Conservation (phyloP, 2,888 invertebrate genomes). For the Thera britannica region DNA sequence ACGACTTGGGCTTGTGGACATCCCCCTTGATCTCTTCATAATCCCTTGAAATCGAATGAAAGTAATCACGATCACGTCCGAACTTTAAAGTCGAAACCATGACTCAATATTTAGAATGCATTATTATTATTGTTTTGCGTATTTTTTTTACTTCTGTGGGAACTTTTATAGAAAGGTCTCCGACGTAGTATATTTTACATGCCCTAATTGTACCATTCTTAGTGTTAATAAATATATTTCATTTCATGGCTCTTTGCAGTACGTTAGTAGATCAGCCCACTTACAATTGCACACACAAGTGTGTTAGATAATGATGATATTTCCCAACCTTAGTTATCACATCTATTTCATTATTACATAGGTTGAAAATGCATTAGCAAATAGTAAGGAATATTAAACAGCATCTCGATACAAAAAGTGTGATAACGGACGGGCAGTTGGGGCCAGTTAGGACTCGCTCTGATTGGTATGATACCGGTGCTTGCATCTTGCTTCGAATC, state of each 20-base stretch:
- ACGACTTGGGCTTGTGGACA: neutral
- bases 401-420: slow-evolving; percentile 48
- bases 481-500: slow-evolving; percentile 36
- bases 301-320: slow-evolving; percentile 1
- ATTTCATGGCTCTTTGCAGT: neutral
- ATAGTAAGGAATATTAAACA: slow-evolving; percentile 18
- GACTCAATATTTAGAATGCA: neutral
- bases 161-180: too few species aligned
- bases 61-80: neutral
- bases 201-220: too few species aligned
- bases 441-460: slow-evolving; percentile 73
- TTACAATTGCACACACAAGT: neutral
- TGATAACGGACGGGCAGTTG: slow-evolving; percentile 56
- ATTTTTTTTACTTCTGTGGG: too few species aligned
- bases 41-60: neutral
- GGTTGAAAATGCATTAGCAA: slow-evolving; percentile 16
- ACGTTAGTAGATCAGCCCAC: neutral
- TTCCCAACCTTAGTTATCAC: neutral
- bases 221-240: neutral
- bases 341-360: neutral
- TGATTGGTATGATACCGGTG: slow-evolving; percentile 62
- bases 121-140: too few species aligned
- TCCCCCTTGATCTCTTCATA: neutral
- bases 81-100: neutral
- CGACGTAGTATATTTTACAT: too few species aligned